Evolutionary conservation across 37 sponge, comb jelly and placozoan genomes (phyloP).

Genomic region (Aplysina aerophoba): DNA sequence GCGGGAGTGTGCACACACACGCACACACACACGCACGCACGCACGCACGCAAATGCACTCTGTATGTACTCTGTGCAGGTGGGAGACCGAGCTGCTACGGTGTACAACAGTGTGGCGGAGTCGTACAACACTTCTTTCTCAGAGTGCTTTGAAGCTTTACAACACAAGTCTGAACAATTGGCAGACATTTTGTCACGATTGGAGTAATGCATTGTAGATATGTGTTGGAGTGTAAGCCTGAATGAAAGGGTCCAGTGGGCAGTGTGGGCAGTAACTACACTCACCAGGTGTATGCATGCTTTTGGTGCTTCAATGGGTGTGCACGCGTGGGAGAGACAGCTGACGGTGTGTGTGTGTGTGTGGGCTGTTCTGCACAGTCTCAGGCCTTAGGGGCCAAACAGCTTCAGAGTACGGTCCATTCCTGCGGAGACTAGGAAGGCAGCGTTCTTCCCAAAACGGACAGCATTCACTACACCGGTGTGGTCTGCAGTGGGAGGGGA

Average conservation of each 20-base stretch:
- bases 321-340: too few species aligned
- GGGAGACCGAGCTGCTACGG: background rate
- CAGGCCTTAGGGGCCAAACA: slow-evolving; percentile 57
- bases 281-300: background rate
- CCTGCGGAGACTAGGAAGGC: slow-evolving; percentile 86
- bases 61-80: background rate
- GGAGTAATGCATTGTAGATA: background rate
- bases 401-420: slow-evolving; percentile 92
- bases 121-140: slow-evolving; percentile 16
- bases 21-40: background rate
- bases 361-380: slow-evolving; percentile 6
- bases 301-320: background rate
- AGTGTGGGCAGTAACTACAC: background rate
- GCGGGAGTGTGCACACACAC: background rate
- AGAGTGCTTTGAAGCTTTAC: background rate
- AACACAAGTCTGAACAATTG: background rate
- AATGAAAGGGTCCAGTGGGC: background rate
- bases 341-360: background rate
- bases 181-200: background rate
- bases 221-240: background rate
- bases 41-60: background rate
- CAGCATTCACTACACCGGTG: slow-evolving; percentile 79
- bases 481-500: slow-evolving; percentile 68
- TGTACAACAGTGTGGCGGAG: background rate
- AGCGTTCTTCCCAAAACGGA: slow-evolving; percentile 92